phyloP scores from a whole-genome alignment of 2,888 invertebrate species.

The Tortrix viridana region DNA sequence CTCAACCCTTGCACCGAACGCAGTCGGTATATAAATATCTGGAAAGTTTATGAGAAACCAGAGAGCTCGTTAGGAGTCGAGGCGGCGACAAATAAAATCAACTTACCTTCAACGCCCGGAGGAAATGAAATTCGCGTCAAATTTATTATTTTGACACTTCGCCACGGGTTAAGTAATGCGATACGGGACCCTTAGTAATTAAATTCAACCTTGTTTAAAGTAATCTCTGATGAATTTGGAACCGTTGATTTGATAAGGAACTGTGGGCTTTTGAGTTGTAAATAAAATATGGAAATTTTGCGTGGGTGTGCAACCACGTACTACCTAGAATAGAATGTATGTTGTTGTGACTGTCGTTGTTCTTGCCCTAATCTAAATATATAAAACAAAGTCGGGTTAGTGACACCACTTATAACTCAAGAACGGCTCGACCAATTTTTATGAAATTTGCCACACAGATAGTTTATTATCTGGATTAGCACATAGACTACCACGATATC shows the following conservation, averaged over 20 bases:
- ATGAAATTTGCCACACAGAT: too few species aligned
- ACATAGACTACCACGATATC: too few species aligned
- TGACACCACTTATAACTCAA: too few species aligned
- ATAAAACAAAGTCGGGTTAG: too few species aligned
- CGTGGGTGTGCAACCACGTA: too few species aligned
- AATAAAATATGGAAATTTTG: neutral
- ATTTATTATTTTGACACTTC: slow-evolving; percentile 16
- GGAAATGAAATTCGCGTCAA: slow-evolving; percentile 16
- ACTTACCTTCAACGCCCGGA: slow-evolving; percentile 7
- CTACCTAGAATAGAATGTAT: neutral
- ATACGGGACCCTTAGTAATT: slow-evolving; percentile 2
- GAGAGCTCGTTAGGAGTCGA: neutral
- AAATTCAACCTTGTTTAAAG: slow-evolving; percentile 11
- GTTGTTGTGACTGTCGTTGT: too few species aligned
- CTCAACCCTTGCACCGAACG: neutral
- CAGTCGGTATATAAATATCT: neutral
- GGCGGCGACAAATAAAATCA: slow-evolving; percentile 12
- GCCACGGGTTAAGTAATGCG: slow-evolving; percentile 8
- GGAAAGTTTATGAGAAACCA: slow-evolving; percentile 17
- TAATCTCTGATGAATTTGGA: slow-evolving; percentile 13
- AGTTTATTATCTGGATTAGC: too few species aligned
- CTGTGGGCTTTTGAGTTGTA: neutral
- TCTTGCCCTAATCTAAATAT: too few species aligned
- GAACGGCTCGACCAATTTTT: too few species aligned
- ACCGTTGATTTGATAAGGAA: slow-evolving; percentile 10